These are phyloP conservation scores for Verasper variegatus DNA, from an alignment of 2,113 vertebrate species.

Conservation along the genomic window DNA sequence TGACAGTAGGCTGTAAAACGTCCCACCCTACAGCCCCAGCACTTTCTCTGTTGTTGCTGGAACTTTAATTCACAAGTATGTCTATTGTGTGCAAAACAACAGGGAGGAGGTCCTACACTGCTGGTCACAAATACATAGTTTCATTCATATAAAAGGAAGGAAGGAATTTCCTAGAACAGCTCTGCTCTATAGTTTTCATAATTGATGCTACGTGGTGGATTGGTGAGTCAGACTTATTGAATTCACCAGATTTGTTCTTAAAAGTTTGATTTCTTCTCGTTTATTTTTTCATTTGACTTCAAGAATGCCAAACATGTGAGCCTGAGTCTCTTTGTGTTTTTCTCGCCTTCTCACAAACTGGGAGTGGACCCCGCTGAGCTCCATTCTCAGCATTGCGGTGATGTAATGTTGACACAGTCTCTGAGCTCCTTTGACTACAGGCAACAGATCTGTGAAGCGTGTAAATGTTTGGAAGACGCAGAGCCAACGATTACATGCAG, in stretches of 20 bases:
- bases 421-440: constrained; percentile 31
- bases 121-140: no score
- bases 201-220: background rate
- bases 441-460: constrained; percentile 12
- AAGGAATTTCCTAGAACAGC: no score
- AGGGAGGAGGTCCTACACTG: no score
- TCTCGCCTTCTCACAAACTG: background rate
- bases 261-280: background rate
- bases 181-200: no score
- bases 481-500: constrained; percentile 13
- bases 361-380: constrained; percentile 29
- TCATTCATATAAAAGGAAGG: no score
- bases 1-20: background rate
- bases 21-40: constrained; percentile 17
- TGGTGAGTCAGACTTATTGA: background rate
- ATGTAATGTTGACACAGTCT: constrained; percentile 56
- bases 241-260: background rate
- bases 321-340: constrained; percentile 10
- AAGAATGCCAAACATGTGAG: background rate
- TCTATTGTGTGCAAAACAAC: background rate
- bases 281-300: background rate
- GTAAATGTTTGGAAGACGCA: constrained; percentile 15
- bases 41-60: constrained; percentile 1
- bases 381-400: constrained; percentile 4
- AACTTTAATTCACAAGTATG: no score